These are phyloP conservation scores for Drosophila affinis DNA, from an alignment of 2,888 invertebrate species.

Conservation along the genomic window DNA sequence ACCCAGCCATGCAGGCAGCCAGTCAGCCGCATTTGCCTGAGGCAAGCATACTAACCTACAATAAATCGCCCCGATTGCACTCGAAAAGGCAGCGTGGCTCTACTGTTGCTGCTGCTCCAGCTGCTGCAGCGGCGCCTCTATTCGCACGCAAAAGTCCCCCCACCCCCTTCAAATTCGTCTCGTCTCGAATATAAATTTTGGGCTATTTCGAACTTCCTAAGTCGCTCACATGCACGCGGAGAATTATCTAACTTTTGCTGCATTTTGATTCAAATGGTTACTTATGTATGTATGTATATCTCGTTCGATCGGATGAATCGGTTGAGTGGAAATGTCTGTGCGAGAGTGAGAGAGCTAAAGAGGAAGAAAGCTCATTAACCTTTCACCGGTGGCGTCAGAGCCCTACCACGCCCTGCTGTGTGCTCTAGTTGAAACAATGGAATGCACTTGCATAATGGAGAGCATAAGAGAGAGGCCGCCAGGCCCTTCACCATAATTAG, in stretches of 20 bases:
- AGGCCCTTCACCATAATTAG: conserved; percentile 18
- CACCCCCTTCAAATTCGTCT: not conserved
- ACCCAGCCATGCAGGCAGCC: not conserved
- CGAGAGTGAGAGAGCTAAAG: no score
- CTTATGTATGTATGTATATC: not conserved
- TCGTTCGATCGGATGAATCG: not conserved
- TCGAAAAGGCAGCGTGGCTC: not conserved
- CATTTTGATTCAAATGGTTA: not conserved
- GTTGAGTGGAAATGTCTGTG: not conserved
- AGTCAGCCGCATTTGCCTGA: not conserved
- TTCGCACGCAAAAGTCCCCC: not conserved
- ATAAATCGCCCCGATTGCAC: conserved; percentile 21
- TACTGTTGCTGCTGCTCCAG: not conserved
- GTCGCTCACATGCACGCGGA: conserved; percentile 36
- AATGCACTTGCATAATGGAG: conserved; percentile 13
- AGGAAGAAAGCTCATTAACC: not conserved
- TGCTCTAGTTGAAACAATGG: not conserved
- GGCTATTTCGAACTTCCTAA: conserved; percentile 43
- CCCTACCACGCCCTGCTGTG: not conserved
- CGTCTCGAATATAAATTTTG: not conserved
- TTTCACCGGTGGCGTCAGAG: not conserved
- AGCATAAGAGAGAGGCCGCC: not conserved
- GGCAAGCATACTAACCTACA: not conserved
- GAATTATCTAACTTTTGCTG: not conserved
- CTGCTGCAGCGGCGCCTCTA: not conserved